Conservation (phyloP, 2,797 vertebrate species). For the Cetoscarus ocellatus region DNA sequence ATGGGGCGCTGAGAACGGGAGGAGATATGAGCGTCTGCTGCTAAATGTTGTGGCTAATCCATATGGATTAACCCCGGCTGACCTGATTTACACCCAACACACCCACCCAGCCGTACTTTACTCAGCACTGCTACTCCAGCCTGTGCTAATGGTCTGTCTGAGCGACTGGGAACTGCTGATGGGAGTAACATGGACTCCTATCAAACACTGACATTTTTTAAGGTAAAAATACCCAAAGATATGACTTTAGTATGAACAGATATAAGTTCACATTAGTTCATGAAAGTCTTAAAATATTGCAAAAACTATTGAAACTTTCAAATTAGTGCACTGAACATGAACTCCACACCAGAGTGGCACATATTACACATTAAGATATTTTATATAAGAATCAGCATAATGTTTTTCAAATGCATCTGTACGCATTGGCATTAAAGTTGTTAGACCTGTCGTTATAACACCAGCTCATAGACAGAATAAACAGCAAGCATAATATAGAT, state of each 20-base stretch:
- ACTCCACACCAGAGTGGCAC: too few species aligned
- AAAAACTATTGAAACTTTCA: neutral
- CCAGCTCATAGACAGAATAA: too few species aligned
- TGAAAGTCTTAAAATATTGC: neutral
- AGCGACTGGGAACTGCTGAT: constrained; percentile 69
- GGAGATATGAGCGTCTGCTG: constrained; percentile 65
- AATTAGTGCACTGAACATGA: too few species aligned
- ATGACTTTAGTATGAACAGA: neutral
- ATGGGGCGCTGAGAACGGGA: constrained; percentile 31
- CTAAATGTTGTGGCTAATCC: constrained; percentile 81
- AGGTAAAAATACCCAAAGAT: neutral
- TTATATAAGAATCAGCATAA: too few species aligned
- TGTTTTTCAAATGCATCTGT: too few species aligned
- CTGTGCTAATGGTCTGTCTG: constrained; percentile 62
- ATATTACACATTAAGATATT: too few species aligned
- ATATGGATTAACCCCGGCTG: constrained; percentile 81
- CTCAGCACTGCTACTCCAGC: constrained; percentile 60
- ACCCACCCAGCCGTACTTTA: constrained; percentile 67
- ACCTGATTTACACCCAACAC: constrained; percentile 78
- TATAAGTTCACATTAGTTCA: neutral
- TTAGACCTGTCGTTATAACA: too few species aligned
- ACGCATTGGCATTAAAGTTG: too few species aligned
- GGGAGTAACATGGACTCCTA: constrained; percentile 57
- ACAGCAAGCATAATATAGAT: too few species aligned
- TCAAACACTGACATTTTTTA: neutral